Evolutionary conservation across 2,888 invertebrate species (phyloP).

Genomic region (Xestia sexstrigata): DNA sequence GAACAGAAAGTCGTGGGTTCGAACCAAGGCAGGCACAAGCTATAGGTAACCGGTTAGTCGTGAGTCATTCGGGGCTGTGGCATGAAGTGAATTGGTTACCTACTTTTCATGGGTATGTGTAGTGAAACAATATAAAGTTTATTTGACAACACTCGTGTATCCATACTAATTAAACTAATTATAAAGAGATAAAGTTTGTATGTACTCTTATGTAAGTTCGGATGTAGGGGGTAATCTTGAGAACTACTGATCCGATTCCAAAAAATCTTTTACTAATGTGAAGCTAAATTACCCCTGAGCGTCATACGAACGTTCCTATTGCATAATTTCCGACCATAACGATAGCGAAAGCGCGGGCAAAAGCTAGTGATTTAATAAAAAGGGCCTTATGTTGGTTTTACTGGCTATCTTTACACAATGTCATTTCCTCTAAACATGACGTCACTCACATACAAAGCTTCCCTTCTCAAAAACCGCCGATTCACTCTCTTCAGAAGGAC

Average conservation of each 20-base stretch:
- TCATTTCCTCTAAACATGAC: slow-evolving; percentile 13
- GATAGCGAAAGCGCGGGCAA: background rate
- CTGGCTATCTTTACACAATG: background rate
- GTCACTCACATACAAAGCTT: slow-evolving; percentile 28
- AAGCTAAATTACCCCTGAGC: background rate
- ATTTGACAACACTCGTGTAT: background rate
- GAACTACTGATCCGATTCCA: background rate
- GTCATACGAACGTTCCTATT: no score
- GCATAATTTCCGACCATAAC: background rate
- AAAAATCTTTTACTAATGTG: background rate
- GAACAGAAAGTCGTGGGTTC: no score
- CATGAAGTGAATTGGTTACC: background rate
- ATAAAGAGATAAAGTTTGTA: background rate
- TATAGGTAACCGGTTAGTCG: background rate
- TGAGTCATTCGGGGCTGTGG: background rate
- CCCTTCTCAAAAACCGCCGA: slow-evolving; percentile 35
- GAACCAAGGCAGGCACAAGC: no score
- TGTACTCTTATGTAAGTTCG: no score
- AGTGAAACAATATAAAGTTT: background rate
- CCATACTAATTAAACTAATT: background rate
- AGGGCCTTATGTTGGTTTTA: background rate
- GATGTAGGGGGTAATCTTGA: background rate
- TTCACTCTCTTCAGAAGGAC: slow-evolving; percentile 37
- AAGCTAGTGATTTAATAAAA: background rate
- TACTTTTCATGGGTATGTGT: background rate